Evolutionary conservation across 2,113 vertebrate species (phyloP).

Genomic region (Oxyura jamaicensis): DNA sequence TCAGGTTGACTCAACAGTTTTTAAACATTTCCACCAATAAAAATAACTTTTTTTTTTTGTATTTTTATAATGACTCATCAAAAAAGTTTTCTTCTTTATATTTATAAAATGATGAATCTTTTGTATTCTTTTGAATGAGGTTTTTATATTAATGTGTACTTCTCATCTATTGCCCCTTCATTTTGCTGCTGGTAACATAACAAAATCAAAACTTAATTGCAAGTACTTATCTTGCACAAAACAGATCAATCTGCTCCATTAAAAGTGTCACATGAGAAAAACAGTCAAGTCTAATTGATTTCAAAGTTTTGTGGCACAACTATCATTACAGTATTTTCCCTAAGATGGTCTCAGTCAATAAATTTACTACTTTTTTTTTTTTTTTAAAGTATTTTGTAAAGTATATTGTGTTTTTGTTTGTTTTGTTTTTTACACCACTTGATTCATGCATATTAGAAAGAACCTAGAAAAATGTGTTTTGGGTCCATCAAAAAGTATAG

Average conservation of each 20-base stretch:
- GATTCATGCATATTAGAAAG: constrained; percentile 33
- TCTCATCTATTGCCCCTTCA: not conserved
- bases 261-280: constrained; percentile 71
- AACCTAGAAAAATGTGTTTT: not conserved
- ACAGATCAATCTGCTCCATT: constrained; percentile 77
- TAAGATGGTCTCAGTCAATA: constrained; percentile 58
- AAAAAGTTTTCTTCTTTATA: not conserved
- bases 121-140: not conserved
- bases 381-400: constrained; percentile 53
- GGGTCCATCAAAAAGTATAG: not conserved
- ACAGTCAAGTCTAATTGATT: constrained; percentile 72
- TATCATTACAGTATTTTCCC: constrained; percentile 37
- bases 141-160: not conserved
- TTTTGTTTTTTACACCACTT: constrained; percentile 5
- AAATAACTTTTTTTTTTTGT: not conserved
- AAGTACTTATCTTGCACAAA: constrained; percentile 70
- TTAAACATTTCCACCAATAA: not conserved
- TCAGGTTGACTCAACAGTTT: not conserved
- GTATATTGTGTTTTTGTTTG: not conserved
- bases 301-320: constrained; percentile 59
- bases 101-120: not conserved
- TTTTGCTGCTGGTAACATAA: constrained; percentile 58
- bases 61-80: not conserved
- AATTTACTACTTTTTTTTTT: constrained; percentile 36
- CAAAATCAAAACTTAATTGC: constrained; percentile 71